phyloP scores from a whole-genome alignment of 2,113 vertebrate species.

The Pseudorectes ferrugineus region DNA sequence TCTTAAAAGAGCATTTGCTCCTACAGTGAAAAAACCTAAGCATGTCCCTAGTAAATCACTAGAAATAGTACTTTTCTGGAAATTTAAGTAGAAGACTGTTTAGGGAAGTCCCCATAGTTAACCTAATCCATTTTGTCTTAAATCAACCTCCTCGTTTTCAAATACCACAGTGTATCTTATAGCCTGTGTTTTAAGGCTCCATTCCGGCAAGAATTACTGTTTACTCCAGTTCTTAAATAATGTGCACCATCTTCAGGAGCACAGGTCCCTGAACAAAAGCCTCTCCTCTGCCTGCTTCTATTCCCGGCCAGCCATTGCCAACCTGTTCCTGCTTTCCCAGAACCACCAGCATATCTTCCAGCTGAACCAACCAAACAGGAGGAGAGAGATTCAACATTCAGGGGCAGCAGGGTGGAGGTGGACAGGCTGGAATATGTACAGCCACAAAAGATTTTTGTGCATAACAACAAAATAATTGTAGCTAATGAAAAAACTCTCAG shows the following conservation, averaged over 20 bases:
- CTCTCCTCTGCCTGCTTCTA: conserved; percentile 46
- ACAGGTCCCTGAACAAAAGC: conserved; percentile 61
- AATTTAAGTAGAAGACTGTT: background rate
- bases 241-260: conserved; percentile 39
- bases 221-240: conserved; percentile 43
- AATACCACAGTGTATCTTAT: background rate
- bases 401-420: conserved; percentile 30
- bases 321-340: conserved; percentile 63
- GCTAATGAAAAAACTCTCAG: background rate
- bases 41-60: background rate
- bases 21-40: background rate
- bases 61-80: background rate
- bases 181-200: background rate
- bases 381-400: background rate
- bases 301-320: conserved; percentile 20
- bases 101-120: background rate
- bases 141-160: background rate
- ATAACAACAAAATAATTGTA: conserved; percentile 8
- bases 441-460: background rate
- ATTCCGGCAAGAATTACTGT: background rate
- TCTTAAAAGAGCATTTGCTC: background rate
- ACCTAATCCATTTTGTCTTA: background rate
- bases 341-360: conserved; percentile 38
- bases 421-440: conserved; percentile 24
- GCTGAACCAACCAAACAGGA: background rate